A percentile compares a stretch with the other conserved stretches of the same genome.
These are phyloP conservation scores for Diaprepes abbreviatus DNA, from an alignment of 2,888 invertebrate species.

Conservation along the genomic window DNA sequence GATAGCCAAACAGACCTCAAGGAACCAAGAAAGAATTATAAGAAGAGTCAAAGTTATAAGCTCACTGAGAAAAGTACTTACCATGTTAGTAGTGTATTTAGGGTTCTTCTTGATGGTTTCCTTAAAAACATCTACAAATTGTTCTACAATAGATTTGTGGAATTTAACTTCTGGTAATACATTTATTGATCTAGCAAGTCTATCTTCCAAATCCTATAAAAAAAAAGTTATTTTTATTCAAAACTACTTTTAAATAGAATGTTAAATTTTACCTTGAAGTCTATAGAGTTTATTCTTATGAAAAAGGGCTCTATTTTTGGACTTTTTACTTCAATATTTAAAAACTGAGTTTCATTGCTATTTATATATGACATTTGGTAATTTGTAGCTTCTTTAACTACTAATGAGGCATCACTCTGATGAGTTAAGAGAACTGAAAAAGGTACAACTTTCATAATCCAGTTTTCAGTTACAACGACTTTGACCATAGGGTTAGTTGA, in stretches of 20 bases:
- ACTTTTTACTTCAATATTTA: constrained; percentile 84
- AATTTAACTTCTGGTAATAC: constrained; percentile 80
- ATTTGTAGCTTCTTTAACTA: constrained; percentile 82
- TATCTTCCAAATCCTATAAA: constrained; percentile 76
- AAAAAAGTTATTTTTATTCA: too few species aligned
- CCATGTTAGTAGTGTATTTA: constrained; percentile 66
- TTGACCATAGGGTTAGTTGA: constrained; percentile 78
- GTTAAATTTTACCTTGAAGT: constrained; percentile 72
- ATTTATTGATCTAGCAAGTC: constrained; percentile 76
- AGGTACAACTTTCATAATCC: constrained; percentile 87
- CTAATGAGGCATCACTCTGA: constrained; percentile 83
- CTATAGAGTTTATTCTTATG: constrained; percentile 82
- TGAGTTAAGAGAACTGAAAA: constrained; percentile 82
- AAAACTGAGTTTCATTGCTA: constrained; percentile 83
- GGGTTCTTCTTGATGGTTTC: constrained; percentile 81
- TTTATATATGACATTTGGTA: constrained; percentile 78
- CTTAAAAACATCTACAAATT: constrained; percentile 87
- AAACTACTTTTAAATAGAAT: too few species aligned
- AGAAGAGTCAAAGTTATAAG: too few species aligned
- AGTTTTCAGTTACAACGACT: constrained; percentile 85
- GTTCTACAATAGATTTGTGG: constrained; percentile 83
- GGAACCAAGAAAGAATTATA: too few species aligned
- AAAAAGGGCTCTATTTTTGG: constrained; percentile 74
- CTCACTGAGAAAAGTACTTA: too few species aligned
- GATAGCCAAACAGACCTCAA: too few species aligned